Percentiles rank a stretch among this genome's conserved stretches.
These are phyloP conservation scores for Cephalopterus ornatus DNA, from an alignment of 2,113 vertebrate genomes.

Conservation along the genomic window DNA sequence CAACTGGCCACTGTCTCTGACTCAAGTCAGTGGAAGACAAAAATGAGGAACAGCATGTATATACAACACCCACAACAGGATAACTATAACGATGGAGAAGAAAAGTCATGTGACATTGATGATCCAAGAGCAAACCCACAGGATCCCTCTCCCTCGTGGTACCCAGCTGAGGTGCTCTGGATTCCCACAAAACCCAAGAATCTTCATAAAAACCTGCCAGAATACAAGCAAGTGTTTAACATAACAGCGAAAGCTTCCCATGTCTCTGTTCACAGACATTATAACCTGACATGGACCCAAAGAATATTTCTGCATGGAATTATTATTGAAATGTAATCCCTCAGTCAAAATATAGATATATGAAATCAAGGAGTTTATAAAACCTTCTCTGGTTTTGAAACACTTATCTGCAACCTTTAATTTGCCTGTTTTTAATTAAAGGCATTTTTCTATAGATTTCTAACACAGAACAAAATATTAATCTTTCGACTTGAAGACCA, in stretches of 20 bases:
- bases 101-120: neutral
- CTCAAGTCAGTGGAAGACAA: neutral
- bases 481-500: neutral
- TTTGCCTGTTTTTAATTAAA: neutral
- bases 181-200: neutral
- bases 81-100: neutral
- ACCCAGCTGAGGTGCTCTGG: neutral
- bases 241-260: rapidly evolving
- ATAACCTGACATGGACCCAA: neutral
- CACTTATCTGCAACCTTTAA: neutral
- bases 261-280: neutral
- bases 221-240: neutral
- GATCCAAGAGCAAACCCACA: neutral
- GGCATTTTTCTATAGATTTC: neutral
- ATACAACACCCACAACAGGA: neutral
- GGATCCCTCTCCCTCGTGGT: neutral
- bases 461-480: neutral
- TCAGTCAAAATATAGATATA: neutral
- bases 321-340: neutral
- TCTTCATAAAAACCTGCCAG: neutral
- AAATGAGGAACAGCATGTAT: neutral
- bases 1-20: neutral
- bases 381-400: neutral
- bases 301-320: neutral
- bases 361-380: neutral